A percentile compares a stretch with the other conserved stretches of the same genome.
Conservation (phyloP, 35 echinoderm and acorn worm genomes). For the Anneissia japonica region DNA sequence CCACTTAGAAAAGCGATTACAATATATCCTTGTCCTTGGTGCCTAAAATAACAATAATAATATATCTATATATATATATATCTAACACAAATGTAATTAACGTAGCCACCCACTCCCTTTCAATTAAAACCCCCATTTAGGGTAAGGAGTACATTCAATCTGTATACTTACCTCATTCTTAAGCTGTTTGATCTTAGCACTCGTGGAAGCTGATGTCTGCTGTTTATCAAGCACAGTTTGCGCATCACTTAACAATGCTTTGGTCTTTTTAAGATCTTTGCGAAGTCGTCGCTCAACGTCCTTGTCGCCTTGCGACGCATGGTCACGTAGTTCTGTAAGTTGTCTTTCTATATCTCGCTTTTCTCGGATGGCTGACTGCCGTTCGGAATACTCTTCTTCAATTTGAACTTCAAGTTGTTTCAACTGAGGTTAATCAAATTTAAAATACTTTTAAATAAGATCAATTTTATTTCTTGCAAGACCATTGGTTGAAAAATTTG, state of each 20-base stretch:
- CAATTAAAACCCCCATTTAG: not conserved
- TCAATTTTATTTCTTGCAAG: too few species aligned
- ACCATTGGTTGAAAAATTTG: too few species aligned
- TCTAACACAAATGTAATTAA: too few species aligned
- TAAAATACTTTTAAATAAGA: too few species aligned
- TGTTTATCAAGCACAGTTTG: constrained; percentile 81
- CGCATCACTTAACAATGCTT: constrained; percentile 79
- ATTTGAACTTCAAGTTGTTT: constrained; percentile 83
- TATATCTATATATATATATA: too few species aligned
- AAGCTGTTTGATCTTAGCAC: constrained; percentile 77
- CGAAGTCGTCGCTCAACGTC: constrained; percentile 79
- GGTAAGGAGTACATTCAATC: not conserved
- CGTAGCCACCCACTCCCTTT: not conserved
- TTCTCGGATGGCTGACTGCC: constrained; percentile 57
- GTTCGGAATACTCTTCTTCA: constrained; percentile 90
- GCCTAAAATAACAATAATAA: too few species aligned
- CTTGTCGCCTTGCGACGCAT: constrained; percentile 43
- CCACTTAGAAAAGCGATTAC: too few species aligned
- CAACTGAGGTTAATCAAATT: too few species aligned
- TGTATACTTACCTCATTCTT: constrained; percentile 75
- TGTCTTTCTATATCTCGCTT: constrained; percentile 76
- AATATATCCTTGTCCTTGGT: too few species aligned
- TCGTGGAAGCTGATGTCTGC: constrained; percentile 61
- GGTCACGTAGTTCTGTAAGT: constrained; percentile 66
- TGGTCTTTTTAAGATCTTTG: constrained; percentile 94